phyloP scores from a whole-genome alignment of 2,888 invertebrate genomes.

The Villa cingulata region DNA sequence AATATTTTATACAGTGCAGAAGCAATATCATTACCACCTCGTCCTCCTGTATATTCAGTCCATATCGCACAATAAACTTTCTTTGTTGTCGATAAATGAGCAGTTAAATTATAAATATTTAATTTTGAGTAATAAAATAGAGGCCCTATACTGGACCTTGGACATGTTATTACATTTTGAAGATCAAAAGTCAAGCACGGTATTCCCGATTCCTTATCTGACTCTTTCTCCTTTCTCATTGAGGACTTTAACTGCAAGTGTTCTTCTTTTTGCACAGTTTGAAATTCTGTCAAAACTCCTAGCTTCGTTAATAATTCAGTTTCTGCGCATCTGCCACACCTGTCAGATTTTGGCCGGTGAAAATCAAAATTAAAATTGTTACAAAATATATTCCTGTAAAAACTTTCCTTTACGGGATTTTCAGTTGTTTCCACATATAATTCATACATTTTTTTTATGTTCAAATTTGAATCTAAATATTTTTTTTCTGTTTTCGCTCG shows the following conservation, averaged over 20 bases:
- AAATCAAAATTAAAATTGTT: slow-evolving; percentile 6
- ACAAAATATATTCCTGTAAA: slow-evolving; percentile 1
- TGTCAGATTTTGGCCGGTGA: slow-evolving; percentile 7
- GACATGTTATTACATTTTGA: slow-evolving; percentile 1
- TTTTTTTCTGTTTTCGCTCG: neutral
- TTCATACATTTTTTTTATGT: neutral
- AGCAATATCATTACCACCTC: slow-evolving; percentile 6
- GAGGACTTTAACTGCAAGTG: neutral
- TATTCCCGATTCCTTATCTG: slow-evolving; percentile 1
- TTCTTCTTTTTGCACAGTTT: neutral
- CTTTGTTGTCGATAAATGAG: no score
- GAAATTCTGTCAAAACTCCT: neutral
- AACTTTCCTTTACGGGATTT: neutral
- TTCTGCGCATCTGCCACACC: slow-evolving; percentile 6
- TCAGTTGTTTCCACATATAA: neutral
- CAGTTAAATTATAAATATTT: neutral
- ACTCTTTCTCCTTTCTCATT: slow-evolving; percentile 3
- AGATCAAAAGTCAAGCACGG: slow-evolving; percentile 5
- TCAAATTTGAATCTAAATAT: neutral
- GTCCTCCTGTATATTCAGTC: slow-evolving; percentile 3
- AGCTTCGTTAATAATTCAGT: slow-evolving; percentile 3
- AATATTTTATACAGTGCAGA: slow-evolving; percentile 3
- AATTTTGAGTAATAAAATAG: neutral
- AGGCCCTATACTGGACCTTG: neutral
- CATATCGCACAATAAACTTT: neutral